A percentile compares a stretch with the other conserved stretches of the same genome.
Evolutionary conservation across 2,113 vertebrate species (phyloP).

Genomic region (Felis catus): DNA sequence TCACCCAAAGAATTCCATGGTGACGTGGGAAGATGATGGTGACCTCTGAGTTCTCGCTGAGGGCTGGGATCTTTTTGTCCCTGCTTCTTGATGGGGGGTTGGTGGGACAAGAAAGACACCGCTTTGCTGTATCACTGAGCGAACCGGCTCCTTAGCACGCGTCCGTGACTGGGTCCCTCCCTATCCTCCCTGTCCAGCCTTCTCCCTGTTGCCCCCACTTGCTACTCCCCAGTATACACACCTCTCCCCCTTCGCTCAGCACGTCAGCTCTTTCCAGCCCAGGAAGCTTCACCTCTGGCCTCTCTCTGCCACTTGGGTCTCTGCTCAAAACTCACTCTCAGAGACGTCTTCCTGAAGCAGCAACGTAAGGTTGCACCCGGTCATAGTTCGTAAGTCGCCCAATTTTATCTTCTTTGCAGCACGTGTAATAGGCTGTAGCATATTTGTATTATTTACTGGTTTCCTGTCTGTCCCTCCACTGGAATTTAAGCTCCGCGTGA

Average conservation of each 20-base stretch:
- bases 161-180: background rate
- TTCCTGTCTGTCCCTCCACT: background rate
- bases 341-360: background rate
- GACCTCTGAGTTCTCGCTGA: background rate
- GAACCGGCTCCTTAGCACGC: background rate
- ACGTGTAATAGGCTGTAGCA: rapidly evolving
- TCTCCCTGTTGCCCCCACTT: background rate
- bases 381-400: no score
- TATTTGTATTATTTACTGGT: background rate
- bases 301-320: background rate
- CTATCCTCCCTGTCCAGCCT: no score
- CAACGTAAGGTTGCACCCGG: background rate
- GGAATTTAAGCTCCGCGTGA: background rate
- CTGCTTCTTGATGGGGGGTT: background rate
- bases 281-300: background rate
- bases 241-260: rapidly evolving
- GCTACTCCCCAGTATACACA: background rate
- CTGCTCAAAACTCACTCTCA: background rate
- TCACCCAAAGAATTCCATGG: background rate
- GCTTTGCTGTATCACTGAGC: background rate
- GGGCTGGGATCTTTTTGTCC: background rate
- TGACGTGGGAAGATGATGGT: rapidly evolving
- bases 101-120: background rate
- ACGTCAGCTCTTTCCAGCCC: background rate
- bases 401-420: background rate